Percentiles rank a stretch among this genome's conserved stretches.
phyloP scores from a whole-genome alignment of 2,113 vertebrate species.

The Cyphomyrus discorhynchus region DNA sequence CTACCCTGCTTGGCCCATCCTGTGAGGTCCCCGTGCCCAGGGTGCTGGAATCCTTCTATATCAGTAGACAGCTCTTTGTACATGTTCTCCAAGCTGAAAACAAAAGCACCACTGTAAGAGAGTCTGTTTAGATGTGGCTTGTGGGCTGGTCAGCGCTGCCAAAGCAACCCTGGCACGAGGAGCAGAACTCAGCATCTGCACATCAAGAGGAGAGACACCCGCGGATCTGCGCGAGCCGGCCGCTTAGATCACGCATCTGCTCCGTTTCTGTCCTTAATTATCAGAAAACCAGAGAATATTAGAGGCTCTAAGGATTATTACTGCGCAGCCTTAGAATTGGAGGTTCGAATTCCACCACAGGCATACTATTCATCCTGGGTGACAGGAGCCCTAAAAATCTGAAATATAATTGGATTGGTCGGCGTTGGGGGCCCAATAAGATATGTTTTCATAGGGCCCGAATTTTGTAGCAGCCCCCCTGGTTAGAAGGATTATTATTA shows the following conservation, averaged over 20 bases:
- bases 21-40: constrained; percentile 72
- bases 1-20: constrained; percentile 82
- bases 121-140: background rate
- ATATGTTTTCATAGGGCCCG: background rate
- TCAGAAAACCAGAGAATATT: background rate
- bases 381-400: background rate
- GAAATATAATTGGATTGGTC: background rate
- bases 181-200: background rate
- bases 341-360: background rate
- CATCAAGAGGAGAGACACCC: background rate
- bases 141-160: background rate
- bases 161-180: background rate
- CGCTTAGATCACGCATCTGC: background rate
- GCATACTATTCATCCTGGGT: background rate
- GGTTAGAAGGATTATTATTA: background rate
- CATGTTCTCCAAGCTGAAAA: constrained; percentile 71
- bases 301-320: background rate
- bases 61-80: constrained; percentile 68
- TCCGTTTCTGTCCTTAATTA: background rate
- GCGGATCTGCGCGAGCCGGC: background rate
- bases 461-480: background rate
- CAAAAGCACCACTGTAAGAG: background rate
- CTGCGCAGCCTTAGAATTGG: background rate
- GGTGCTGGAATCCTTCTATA: constrained; percentile 69
- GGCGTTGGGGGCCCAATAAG: background rate